Percentiles rank a stretch among this genome's conserved stretches.
Conservation (phyloP, 2,113 vertebrate species). For the Recurvirostra avosetta region DNA sequence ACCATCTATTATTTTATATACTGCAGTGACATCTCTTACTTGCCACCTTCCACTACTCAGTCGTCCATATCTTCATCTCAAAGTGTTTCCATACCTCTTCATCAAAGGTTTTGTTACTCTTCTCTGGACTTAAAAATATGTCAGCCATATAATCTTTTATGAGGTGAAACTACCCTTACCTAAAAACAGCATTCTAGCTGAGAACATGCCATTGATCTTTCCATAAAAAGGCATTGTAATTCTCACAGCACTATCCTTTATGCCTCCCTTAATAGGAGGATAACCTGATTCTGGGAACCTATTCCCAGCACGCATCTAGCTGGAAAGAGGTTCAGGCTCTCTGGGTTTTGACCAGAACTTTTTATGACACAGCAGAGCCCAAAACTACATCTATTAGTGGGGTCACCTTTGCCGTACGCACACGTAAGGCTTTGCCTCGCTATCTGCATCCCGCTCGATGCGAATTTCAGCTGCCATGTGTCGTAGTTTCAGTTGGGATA, state of each 20-base stretch:
- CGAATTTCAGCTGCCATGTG: not conserved
- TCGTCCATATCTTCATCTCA: slow-evolving; percentile 16
- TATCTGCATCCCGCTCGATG: not conserved
- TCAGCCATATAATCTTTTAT: slow-evolving; percentile 56
- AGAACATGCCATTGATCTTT: slow-evolving; percentile 51
- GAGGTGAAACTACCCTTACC: slow-evolving; percentile 49
- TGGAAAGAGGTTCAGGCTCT: not conserved
- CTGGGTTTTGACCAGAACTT: slow-evolving; percentile 16
- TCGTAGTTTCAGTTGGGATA: not conserved
- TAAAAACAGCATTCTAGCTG: slow-evolving; percentile 35
- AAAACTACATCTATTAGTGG: not conserved
- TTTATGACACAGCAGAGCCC: not conserved
- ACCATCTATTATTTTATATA: slow-evolving; percentile 44
- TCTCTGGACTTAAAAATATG: slow-evolving; percentile 38
- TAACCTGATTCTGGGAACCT: slow-evolving; percentile 45
- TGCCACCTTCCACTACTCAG: slow-evolving; percentile 14
- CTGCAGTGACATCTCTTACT: slow-evolving; percentile 9
- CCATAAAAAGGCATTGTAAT: slow-evolving; percentile 53
- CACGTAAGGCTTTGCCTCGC: fast-evolving
- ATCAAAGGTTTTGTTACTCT: slow-evolving; percentile 26
- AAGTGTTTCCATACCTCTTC: slow-evolving; percentile 17
- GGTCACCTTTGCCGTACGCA: not conserved
- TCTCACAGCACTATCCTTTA: not conserved
- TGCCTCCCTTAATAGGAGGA: not conserved
- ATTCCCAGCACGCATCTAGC: not conserved